These are phyloP conservation scores for Nothura maculosa DNA, from an alignment of 2,797 vertebrate species.

Conservation along the genomic window DNA sequence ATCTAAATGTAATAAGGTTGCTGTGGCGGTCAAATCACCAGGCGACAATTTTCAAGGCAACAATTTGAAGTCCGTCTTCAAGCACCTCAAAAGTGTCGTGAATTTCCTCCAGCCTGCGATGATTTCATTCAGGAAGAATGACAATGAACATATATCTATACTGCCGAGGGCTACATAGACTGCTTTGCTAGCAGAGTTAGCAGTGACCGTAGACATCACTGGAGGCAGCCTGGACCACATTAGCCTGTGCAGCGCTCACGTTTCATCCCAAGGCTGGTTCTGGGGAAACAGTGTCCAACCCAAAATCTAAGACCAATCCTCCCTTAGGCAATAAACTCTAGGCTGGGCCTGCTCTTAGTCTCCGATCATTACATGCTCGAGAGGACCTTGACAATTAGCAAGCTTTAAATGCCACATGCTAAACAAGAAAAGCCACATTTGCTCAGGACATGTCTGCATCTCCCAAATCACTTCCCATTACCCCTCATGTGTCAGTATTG, in stretches of 20 bases:
- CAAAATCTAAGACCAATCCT: neutral
- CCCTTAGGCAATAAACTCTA: neutral
- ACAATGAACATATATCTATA: neutral
- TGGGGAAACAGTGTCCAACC: neutral
- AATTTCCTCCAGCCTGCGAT: neutral
- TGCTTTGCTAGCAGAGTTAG: neutral
- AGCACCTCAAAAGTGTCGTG: neutral
- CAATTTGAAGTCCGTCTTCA: neutral
- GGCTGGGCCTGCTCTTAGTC: neutral
- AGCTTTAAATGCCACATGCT: neutral
- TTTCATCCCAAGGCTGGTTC: neutral
- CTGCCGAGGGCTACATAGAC: neutral
- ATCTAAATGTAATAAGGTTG: neutral
- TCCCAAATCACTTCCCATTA: constrained; percentile 1
- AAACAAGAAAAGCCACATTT: neutral
- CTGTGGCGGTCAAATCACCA: neutral
- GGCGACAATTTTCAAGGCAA: neutral
- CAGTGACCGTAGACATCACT: neutral
- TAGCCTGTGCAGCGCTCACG: neutral
- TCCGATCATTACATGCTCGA: neutral
- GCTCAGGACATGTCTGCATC: neutral
- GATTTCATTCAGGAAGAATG: neutral
- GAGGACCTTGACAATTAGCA: neutral
- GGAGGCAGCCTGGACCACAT: neutral
- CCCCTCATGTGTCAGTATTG: constrained; percentile 4